A percentile compares a stretch with the other conserved stretches of the same genome.
These are phyloP conservation scores for Brachypterus glaber DNA, from an alignment of 2,888 invertebrate genomes.

Conservation along the genomic window DNA sequence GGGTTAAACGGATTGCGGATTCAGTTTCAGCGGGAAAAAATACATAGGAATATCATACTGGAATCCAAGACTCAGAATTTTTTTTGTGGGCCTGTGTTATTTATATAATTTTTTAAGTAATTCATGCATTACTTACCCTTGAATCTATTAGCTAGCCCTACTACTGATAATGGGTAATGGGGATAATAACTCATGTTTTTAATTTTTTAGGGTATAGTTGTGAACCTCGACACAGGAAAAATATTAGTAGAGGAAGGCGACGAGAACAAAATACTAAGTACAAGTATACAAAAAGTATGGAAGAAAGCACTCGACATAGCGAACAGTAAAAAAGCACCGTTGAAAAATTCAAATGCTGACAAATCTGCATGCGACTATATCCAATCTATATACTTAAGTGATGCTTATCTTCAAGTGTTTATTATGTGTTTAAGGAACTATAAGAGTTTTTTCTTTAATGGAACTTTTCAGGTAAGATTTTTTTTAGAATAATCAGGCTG, in stretches of 20 bases:
- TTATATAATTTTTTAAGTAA: no score
- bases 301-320: slow-evolving; percentile 48
- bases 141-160: no score
- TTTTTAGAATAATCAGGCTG: no score
- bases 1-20: no score
- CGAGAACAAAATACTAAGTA: slow-evolving; percentile 65
- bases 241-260: slow-evolving; percentile 63
- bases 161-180: slow-evolving; percentile 9
- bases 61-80: no score
- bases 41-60: no score
- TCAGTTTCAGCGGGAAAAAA: no score
- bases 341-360: slow-evolving; percentile 12
- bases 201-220: slow-evolving; percentile 55
- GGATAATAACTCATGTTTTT: slow-evolving; percentile 8
- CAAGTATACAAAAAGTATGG: slow-evolving; percentile 57
- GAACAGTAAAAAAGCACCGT: slow-evolving; percentile 22
- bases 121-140: no score
- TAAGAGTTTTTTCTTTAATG: slow-evolving; percentile 46
- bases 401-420: slow-evolving; percentile 70
- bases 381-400: slow-evolving; percentile 65
- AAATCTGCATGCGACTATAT: slow-evolving; percentile 44
- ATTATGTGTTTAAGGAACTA: slow-evolving; percentile 68
- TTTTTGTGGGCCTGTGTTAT: no score
- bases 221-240: slow-evolving; percentile 59
- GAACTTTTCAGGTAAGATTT: slow-evolving; percentile 36